Evolutionary conservation across 2,113 vertebrate species (phyloP).

Genomic region (Vulpes vulpes): DNA sequence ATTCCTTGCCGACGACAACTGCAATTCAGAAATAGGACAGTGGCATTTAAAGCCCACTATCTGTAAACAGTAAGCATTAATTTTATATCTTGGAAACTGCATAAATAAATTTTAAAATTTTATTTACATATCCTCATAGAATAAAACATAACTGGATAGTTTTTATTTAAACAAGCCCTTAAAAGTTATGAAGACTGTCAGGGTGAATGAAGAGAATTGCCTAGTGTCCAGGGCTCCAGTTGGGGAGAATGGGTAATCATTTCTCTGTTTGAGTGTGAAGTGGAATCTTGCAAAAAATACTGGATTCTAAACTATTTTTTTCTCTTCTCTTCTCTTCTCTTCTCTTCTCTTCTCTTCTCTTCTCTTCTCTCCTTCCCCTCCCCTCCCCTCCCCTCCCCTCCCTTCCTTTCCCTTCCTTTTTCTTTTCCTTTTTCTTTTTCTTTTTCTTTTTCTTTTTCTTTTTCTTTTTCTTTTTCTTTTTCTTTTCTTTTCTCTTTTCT

Average conservation of each 20-base stretch:
- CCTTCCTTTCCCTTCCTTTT: no score
- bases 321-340: no score
- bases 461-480: no score
- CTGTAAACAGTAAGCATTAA: constrained; percentile 95
- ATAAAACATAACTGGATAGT: background rate
- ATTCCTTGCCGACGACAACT: constrained; percentile 91
- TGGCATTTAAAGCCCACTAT: constrained; percentile 91
- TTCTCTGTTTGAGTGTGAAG: constrained; percentile 5
- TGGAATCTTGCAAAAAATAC: constrained; percentile 22
- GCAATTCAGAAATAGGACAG: constrained; percentile 89
- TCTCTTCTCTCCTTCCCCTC: rapidly evolving
- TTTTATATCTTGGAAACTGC: background rate
- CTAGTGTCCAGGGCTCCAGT: background rate
- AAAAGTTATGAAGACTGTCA: background rate
- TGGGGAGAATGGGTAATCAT: background rate
- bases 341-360: no score
- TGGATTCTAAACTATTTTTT: background rate
- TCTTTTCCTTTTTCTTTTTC: no score
- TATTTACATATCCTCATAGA: background rate
- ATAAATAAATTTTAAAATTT: background rate
- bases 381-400: no score
- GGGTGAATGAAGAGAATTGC: constrained; percentile 31
- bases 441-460: no score
- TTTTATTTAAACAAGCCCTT: constrained; percentile 44
- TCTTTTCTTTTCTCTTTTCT: no score